Evolutionary conservation across 2,113 vertebrate genomes (phyloP).

Genomic region (Oreochromis niloticus): DNA sequence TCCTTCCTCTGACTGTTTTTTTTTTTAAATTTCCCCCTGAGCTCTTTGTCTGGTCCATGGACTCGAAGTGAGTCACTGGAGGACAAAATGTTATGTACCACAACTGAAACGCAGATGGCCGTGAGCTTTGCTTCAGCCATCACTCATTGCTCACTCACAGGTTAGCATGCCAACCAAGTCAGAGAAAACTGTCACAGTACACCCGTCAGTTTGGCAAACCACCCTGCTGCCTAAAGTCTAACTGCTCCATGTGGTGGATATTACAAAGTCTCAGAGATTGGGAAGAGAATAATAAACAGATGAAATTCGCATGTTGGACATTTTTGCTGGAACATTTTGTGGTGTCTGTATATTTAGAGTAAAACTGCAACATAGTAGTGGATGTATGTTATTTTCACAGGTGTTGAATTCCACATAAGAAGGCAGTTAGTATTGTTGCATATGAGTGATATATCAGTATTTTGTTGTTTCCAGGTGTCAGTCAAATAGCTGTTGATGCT

Average conservation of each 20-base stretch:
- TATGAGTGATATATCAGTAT: neutral
- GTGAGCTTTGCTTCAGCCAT: constrained; percentile 61
- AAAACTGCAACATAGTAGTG: neutral
- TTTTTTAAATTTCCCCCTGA: fast-evolving
- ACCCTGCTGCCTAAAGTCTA: constrained; percentile 11
- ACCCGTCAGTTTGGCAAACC: constrained; percentile 34
- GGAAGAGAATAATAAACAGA: neutral
- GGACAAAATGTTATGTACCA: constrained; percentile 69
- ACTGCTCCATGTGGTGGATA: constrained; percentile 34
- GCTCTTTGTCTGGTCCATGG: neutral
- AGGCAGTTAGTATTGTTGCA: neutral
- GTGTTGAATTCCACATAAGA: neutral
- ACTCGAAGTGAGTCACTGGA: constrained; percentile 44
- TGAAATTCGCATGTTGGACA: neutral
- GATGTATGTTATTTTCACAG: neutral
- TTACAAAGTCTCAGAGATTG: neutral
- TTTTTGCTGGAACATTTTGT: neutral
- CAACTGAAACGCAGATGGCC: constrained; percentile 69
- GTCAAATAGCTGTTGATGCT: neutral
- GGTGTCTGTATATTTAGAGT: neutral
- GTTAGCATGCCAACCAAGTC: constrained; percentile 60
- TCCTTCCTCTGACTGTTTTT: neutral
- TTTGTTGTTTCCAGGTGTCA: neutral
- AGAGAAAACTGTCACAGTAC: constrained; percentile 51
- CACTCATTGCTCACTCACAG: constrained; percentile 62